Percentiles rank a stretch among this genome's conserved stretches.
phyloP scores from a whole-genome alignment of 2,797 vertebrate species.

The Ciconia nigra region DNA sequence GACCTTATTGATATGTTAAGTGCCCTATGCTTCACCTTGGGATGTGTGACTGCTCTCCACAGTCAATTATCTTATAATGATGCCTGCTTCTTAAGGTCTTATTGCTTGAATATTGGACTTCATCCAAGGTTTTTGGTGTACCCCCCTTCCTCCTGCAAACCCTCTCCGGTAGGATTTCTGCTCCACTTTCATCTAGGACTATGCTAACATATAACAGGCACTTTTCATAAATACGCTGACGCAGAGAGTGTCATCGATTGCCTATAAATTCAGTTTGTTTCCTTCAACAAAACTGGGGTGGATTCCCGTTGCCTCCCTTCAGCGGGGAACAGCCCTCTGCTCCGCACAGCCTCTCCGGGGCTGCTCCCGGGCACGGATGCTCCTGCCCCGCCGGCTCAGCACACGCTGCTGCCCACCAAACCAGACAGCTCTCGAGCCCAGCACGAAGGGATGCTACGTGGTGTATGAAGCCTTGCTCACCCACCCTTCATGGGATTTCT shows the following conservation, averaged over 20 bases:
- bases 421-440: neutral
- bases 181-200: neutral
- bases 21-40: conserved; percentile 69
- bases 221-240: neutral
- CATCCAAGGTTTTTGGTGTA: neutral
- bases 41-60: conserved; percentile 51
- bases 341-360: neutral
- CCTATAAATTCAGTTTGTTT: neutral
- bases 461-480: neutral
- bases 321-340: neutral
- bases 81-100: conserved; percentile 27
- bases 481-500: neutral
- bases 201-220: neutral
- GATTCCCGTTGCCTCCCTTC: neutral
- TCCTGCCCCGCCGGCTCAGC: neutral
- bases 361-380: neutral
- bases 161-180: neutral
- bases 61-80: conserved; percentile 67
- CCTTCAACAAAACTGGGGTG: neutral
- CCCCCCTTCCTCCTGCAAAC: neutral
- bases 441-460: neutral
- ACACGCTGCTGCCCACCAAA: neutral
- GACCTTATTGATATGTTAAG: conserved; percentile 76
- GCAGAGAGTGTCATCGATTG: neutral
- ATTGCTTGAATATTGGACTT: neutral